Conservation (phyloP, 2,797 vertebrate genomes). For the Hippocampus kuda region DNA sequence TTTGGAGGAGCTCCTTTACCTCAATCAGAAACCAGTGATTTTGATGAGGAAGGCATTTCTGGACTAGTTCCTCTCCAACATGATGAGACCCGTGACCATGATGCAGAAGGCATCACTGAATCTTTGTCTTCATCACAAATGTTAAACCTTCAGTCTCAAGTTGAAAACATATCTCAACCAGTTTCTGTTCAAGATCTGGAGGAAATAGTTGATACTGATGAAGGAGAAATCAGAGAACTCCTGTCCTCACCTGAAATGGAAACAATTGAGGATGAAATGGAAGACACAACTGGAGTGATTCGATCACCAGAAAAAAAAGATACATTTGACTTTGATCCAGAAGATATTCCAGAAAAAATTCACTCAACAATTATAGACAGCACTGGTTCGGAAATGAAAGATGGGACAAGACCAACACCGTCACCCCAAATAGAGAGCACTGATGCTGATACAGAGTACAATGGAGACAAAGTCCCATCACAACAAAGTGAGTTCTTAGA, state of each 20-base stretch:
- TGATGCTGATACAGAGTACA: neutral
- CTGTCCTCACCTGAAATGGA: neutral
- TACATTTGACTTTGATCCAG: neutral
- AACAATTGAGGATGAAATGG: neutral
- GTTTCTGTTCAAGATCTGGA: neutral
- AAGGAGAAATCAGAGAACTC: neutral
- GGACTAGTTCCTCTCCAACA: neutral
- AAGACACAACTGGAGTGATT: neutral
- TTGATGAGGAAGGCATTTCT: neutral
- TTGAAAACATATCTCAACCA: neutral
- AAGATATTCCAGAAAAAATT: neutral
- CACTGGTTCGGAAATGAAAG: neutral
- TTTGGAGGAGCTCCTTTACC: neutral
- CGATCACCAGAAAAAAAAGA: neutral
- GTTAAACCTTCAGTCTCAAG: neutral
- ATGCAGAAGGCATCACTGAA: neutral
- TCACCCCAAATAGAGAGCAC: neutral
- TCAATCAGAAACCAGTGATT: neutral
- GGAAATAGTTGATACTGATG: neutral
- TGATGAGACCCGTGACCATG: neutral
- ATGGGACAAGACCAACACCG: neutral
- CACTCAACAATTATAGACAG: neutral
- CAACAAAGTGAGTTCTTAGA: too few species aligned
- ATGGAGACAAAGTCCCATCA: neutral
- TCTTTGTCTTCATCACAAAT: neutral